These are phyloP conservation scores for Cacatua alba DNA, from an alignment of 2,113 vertebrate genomes.

Conservation along the genomic window DNA sequence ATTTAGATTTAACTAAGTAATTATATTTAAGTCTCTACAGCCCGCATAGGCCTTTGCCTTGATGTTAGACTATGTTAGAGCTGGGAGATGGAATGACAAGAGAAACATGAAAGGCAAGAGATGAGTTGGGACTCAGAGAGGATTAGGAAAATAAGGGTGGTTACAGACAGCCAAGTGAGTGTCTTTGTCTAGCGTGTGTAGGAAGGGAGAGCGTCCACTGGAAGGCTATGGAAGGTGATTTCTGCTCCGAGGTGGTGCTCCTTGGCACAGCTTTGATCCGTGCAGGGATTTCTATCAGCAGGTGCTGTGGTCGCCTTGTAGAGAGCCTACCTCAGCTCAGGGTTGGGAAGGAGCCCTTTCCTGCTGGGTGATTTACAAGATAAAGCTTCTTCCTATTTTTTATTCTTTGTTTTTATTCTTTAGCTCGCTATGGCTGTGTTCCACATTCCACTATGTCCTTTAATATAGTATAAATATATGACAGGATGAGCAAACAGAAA, in stretches of 20 bases:
- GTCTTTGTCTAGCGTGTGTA: background rate
- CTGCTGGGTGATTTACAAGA: background rate
- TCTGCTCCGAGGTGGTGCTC: background rate
- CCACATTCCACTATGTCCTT: background rate
- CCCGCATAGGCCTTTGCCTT: background rate
- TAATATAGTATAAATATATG: background rate
- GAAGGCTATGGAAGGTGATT: background rate
- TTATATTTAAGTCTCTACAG: background rate
- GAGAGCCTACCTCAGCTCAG: background rate
- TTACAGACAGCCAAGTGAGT: background rate
- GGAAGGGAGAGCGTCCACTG: background rate
- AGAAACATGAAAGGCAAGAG: background rate
- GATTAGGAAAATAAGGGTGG: background rate
- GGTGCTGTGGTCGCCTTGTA: rapidly evolving
- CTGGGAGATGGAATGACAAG: background rate
- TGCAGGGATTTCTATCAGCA: background rate
- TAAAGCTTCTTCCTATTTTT: background rate
- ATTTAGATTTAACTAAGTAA: background rate
- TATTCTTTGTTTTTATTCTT: background rate
- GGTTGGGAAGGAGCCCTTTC: background rate
- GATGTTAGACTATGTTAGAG: background rate
- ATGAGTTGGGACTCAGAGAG: background rate
- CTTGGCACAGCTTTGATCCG: background rate
- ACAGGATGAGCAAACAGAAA: background rate
- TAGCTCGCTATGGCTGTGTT: background rate